These are phyloP conservation scores for Eudyptes chrysolophus DNA, from an alignment of 2,113 vertebrate genomes.

Conservation along the genomic window DNA sequence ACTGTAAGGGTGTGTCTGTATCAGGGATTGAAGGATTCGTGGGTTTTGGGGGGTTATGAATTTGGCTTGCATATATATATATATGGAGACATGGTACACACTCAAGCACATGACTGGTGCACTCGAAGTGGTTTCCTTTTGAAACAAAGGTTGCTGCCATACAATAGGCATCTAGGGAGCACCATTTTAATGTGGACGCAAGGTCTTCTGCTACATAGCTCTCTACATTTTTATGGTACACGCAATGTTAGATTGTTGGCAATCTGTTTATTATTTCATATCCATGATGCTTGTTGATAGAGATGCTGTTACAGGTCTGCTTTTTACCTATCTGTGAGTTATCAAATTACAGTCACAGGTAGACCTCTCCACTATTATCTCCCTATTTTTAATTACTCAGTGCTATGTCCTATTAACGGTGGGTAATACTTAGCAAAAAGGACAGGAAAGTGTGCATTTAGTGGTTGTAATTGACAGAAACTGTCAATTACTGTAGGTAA, in stretches of 20 bases:
- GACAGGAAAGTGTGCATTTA: not conserved
- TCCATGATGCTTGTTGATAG: not conserved
- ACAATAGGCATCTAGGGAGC: not conserved
- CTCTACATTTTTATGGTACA: not conserved
- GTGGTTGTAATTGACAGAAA: not conserved
- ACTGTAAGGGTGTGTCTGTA: not conserved
- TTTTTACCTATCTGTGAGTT: not conserved
- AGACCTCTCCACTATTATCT: not conserved
- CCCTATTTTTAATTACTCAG: not conserved
- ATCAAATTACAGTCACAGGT: not conserved
- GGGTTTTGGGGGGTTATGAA: not conserved
- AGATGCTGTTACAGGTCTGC: not conserved
- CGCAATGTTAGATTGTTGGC: not conserved
- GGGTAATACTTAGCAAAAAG: not conserved
- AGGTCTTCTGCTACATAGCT: not conserved
- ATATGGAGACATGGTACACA: not conserved
- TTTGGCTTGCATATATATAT: not conserved
- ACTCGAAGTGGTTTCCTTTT: not conserved
- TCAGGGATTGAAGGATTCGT: not conserved
- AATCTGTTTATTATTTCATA: not conserved
- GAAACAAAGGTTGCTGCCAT: not conserved
- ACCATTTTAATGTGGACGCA: not conserved
- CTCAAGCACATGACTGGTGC: not conserved
- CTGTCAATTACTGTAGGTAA: not conserved
- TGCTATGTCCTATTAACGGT: not conserved